A percentile compares a stretch with the other conserved stretches of the same genome.
Evolutionary conservation across 2,888 invertebrate genomes (phyloP).

Genomic region (Tenthredo scrophulariae): DNA sequence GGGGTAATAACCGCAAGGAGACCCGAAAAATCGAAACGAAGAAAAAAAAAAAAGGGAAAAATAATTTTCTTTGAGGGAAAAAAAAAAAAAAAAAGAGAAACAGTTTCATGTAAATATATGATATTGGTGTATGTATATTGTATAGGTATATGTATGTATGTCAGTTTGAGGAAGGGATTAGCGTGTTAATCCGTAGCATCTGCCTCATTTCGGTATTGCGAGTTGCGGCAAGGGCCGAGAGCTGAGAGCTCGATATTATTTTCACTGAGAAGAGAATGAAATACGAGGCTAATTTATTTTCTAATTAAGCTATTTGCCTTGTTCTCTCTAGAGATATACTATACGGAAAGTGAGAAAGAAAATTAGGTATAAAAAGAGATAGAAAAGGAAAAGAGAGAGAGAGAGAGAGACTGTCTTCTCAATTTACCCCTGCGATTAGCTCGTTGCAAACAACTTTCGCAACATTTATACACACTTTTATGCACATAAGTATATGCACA

Average conservation of each 20-base stretch:
- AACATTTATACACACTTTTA: not conserved
- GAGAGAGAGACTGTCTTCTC: not conserved
- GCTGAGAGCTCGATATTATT: not conserved
- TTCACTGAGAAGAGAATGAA: not conserved
- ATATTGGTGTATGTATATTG: not conserved
- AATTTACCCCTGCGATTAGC: slow-evolving; percentile 31
- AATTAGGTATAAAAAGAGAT: too few relatives aligned
- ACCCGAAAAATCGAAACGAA: too few relatives aligned
- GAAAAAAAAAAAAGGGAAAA: too few relatives aligned
- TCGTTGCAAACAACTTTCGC: not conserved
- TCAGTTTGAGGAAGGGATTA: slow-evolving; percentile 18
- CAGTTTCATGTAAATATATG: not conserved
- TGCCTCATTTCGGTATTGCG: not conserved
- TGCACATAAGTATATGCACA: too few relatives aligned
- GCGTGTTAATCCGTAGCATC: not conserved
- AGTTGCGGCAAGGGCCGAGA: not conserved
- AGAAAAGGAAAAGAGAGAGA: not conserved
- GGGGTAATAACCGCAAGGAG: too few relatives aligned
- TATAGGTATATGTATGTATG: not conserved
- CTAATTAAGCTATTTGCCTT: slow-evolving; percentile 30
- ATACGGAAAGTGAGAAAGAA: not conserved
- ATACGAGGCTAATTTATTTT: slow-evolving; percentile 37
- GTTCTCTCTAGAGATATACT: not conserved
- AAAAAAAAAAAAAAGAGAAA: not conserved
- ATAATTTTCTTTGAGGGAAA: not conserved